Evolutionary conservation across 2,888 invertebrate genomes (phyloP).

Genomic region (Aphrophora alni): DNA sequence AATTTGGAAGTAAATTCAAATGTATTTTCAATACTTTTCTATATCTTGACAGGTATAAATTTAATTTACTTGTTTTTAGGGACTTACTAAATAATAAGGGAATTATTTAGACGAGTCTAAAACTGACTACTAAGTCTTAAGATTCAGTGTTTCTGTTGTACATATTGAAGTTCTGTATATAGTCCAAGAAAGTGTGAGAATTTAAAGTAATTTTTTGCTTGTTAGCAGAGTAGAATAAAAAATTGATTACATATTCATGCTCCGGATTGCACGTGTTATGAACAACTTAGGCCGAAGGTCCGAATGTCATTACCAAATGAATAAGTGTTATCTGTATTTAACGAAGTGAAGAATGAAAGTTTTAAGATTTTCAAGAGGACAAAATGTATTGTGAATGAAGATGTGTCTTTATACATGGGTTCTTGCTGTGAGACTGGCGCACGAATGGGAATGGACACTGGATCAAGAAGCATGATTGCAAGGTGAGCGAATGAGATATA

Average conservation of each 20-base stretch:
- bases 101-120: too few relatives aligned
- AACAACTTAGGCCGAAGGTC: background rate
- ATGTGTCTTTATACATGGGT: background rate
- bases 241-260: background rate
- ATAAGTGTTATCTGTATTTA: background rate
- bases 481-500: conserved; percentile 6
- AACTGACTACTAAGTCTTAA: too few relatives aligned
- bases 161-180: too few relatives aligned
- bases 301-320: background rate
- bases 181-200: background rate
- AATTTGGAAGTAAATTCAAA: too few relatives aligned
- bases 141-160: too few relatives aligned
- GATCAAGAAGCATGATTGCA: conserved; percentile 6
- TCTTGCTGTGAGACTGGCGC: background rate
- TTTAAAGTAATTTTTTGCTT: background rate
- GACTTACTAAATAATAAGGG: too few relatives aligned
- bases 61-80: too few relatives aligned
- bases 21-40: too few relatives aligned
- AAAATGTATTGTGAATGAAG: background rate
- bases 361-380: background rate
- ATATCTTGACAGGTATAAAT: too few relatives aligned
- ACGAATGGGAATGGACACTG: background rate
- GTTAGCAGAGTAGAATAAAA: background rate
- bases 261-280: background rate
- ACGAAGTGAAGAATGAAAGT: conserved; percentile 6